phyloP scores from a whole-genome alignment of 1,140 invertebrate genomes.

The Drosophila serrata region DNA sequence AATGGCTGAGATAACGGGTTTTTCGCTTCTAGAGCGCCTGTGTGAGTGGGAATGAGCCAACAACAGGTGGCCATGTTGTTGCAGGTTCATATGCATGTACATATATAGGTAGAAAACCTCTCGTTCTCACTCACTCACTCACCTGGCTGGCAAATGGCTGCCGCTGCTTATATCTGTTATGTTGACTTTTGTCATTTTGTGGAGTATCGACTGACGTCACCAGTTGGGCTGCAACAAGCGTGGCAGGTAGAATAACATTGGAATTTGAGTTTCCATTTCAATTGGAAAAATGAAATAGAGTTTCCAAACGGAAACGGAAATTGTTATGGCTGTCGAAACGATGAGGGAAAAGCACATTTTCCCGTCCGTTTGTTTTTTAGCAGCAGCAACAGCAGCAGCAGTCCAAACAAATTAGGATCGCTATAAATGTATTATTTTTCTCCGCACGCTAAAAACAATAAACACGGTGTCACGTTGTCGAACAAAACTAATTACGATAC shows the following conservation, averaged over 20 bases:
- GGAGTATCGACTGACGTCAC: conserved; percentile 43
- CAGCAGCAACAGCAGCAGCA: conserved; percentile 23
- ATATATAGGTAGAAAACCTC: background rate
- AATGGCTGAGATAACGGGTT: conserved; percentile 70
- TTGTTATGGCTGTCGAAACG: conserved; percentile 58
- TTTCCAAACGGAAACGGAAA: conserved; percentile 73
- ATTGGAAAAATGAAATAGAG: conserved; percentile 15
- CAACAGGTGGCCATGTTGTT: conserved; percentile 68
- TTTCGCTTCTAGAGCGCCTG: conserved; percentile 19
- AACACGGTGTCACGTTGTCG: conserved; percentile 77
- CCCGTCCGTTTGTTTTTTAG: conserved; percentile 50
- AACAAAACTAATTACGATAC: conserved; percentile 72
- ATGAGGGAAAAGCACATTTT: conserved; percentile 54
- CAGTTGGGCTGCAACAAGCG: conserved; percentile 19
- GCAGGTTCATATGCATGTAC: background rate
- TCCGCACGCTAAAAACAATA: conserved; percentile 68
- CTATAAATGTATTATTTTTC: conserved; percentile 70
- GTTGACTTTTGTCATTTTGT: conserved; percentile 14
- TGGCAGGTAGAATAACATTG: conserved; percentile 69
- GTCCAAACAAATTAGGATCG: conserved; percentile 71
- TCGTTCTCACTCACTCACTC: conserved; percentile 19
- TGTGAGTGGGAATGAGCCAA: conserved; percentile 48
- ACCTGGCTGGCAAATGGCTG: conserved; percentile 56
- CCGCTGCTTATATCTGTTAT: background rate
- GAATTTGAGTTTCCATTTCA: conserved; percentile 15